Evolutionary conservation across 2,888 invertebrate species (phyloP).

Genomic region (Cheilosia variabilis): DNA sequence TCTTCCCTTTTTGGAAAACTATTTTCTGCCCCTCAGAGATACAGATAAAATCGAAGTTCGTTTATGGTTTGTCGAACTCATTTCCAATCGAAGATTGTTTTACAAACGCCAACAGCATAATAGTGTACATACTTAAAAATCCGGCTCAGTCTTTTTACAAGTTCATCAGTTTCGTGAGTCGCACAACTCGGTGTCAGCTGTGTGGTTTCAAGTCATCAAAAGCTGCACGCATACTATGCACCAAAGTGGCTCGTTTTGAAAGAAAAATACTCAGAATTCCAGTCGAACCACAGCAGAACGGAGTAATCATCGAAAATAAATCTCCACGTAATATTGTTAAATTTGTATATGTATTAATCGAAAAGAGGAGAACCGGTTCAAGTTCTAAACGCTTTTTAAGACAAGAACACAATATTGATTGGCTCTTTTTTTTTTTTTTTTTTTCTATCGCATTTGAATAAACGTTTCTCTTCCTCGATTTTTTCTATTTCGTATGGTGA

Average conservation of each 20-base stretch:
- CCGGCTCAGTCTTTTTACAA: too few relatives aligned
- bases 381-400: conserved; percentile 32
- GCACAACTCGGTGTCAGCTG: too few relatives aligned
- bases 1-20: conserved; percentile 39
- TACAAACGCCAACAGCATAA: not conserved
- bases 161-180: too few relatives aligned
- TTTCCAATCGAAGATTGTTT: not conserved
- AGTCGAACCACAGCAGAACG: conserved; percentile 7
- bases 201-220: too few relatives aligned
- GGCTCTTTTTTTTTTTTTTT: conserved; percentile 41
- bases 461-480: conserved; percentile 28
- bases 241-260: not conserved
- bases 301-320: conserved; percentile 57
- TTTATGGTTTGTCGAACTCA: not conserved
- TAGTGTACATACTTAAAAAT: not conserved
- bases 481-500: conserved; percentile 50
- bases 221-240: too few relatives aligned
- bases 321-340: conserved; percentile 47
- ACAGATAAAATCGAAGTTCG: conserved; percentile 19
- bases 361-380: conserved; percentile 50
- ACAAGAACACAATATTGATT: conserved; percentile 64
- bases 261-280: not conserved
- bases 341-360: conserved; percentile 21
- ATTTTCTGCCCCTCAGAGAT: conserved; percentile 42
- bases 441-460: not conserved